A percentile compares a stretch with the other conserved stretches of the same genome.
Evolutionary conservation across 64 coral and sea anemone species (phyloP).

Genomic region (Platygyra sinensis): DNA sequence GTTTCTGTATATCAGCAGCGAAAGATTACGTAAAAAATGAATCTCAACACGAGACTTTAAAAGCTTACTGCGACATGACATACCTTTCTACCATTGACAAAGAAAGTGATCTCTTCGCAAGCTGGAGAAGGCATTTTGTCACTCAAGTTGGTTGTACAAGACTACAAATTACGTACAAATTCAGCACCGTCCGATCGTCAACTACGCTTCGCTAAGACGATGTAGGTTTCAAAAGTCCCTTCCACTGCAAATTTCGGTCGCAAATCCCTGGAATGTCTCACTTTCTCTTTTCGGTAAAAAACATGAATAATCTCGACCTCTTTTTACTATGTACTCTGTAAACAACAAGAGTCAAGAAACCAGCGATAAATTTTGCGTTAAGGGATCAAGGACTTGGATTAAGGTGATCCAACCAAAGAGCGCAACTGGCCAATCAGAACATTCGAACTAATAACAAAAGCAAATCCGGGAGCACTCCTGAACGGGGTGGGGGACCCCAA

Average conservation of each 20-base stretch:
- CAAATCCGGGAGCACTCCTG: too few species aligned
- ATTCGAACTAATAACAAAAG: not conserved
- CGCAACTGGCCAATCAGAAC: not conserved
- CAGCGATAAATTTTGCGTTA: not conserved
- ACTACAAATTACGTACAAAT: not conserved
- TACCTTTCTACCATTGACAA: conserved; percentile 89
- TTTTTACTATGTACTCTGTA: too few species aligned
- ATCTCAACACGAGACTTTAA: not conserved
- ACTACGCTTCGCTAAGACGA: not conserved
- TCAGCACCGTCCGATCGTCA: not conserved
- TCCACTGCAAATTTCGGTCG: too few species aligned
- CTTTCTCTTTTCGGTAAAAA: too few species aligned
- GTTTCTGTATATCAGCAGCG: not conserved
- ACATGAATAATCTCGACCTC: not conserved
- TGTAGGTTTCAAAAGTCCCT: too few species aligned
- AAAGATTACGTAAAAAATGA: too few species aligned
- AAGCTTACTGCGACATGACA: not conserved
- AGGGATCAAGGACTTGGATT: not conserved
- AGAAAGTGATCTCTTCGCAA: conserved; percentile 58
- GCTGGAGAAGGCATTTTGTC: conserved; percentile 58
- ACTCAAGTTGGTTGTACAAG: not conserved
- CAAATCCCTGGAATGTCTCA: too few species aligned
- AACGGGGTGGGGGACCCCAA: too few species aligned
- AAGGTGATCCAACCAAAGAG: not conserved
- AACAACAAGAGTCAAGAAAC: not conserved